phyloP scores from a whole-genome alignment of 2,888 invertebrate species.

The Lepetodrilus schrolli region DNA sequence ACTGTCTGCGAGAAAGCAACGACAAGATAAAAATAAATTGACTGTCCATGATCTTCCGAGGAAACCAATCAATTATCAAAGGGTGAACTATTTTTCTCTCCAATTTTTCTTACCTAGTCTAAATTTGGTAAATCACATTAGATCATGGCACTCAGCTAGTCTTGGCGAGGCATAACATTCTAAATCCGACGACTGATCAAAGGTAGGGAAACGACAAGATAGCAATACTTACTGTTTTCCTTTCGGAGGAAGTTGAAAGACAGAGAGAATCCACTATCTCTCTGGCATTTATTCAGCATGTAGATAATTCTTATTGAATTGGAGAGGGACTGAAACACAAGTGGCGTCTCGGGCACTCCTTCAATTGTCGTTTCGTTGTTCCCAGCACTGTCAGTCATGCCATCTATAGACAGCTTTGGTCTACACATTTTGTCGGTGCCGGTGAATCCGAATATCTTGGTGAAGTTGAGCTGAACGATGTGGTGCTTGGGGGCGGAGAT shows the following conservation, averaged over 20 bases:
- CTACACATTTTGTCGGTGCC: neutral
- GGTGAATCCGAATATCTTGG: conserved; percentile 58
- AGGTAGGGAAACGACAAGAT: too few species aligned
- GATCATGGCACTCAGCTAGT: too few species aligned
- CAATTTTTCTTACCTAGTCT: too few species aligned
- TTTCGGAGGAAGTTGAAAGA: conserved; percentile 37
- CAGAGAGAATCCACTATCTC: conserved; percentile 57
- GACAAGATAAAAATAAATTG: too few species aligned
- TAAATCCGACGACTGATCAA: too few species aligned
- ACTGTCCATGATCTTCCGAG: too few species aligned
- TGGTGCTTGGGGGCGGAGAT: conserved; percentile 54
- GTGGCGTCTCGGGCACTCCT: conserved; percentile 39
- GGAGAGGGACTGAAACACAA: conserved; percentile 63
- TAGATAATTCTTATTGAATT: conserved; percentile 58
- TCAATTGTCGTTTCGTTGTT: neutral
- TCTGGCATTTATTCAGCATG: conserved; percentile 55
- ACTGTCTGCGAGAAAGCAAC: too few species aligned
- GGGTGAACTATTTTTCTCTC: too few species aligned
- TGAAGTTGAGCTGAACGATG: conserved; percentile 57
- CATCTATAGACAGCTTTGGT: neutral
- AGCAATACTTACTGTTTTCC: too few species aligned
- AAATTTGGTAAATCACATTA: too few species aligned
- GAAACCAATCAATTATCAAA: too few species aligned
- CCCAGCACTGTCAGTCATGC: neutral
- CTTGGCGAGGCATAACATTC: too few species aligned